Base-by-base conservation (phyloP, 2,888 invertebrate genomes). In the Synergus gifuensis region DNA sequence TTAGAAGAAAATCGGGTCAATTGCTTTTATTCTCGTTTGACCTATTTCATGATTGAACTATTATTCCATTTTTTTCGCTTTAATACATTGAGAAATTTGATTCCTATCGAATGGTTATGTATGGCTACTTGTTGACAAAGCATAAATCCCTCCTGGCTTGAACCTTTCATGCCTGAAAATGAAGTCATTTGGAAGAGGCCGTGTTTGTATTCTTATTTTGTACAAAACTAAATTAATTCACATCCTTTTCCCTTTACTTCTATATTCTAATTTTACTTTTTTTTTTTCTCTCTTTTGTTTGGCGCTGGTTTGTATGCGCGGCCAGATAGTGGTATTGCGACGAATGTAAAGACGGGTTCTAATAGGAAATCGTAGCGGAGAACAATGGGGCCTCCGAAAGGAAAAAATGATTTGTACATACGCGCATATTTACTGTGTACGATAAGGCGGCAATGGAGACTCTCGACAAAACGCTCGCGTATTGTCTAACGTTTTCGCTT, bases 361-460 rank as follows among this genome's bases (percentile, higher is more conserved):
- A 73, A 73, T 73, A 73, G 54, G 73, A 73, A 73, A 73, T 54
- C 73, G 73, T 73, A 46, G 49, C 73, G 49, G 22, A 73, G 73
- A 73, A 73, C 73, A 73, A 73, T 73, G 73, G 73, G 54, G 54
- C 73, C 73, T 73, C 73, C 36, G 12, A 73, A 73, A 11, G n/a
- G 73, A 73, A 73, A 73, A 73, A 73, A 73, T 73, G 73, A 73
- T 73, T 73, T 73, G 73, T 73, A 73, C 69, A 69, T 73, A 73
- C 73, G 73, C 73, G 69, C 69, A 69, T 69, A 69, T 69, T 69
- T 69, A 73, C 73, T 73, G 36, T 40, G 54, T 73, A 73, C 73
- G 73, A 73, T 73, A 73, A 73, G 73, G 36, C 73, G 18, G 73
- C 73, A 73, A 73, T 73, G 73, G 73, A 54, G 73, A 73, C 73